These are phyloP conservation scores for Chlorocebus sabaeus DNA, from an alignment of 2,113 vertebrate genomes.

Conservation along the genomic window DNA sequence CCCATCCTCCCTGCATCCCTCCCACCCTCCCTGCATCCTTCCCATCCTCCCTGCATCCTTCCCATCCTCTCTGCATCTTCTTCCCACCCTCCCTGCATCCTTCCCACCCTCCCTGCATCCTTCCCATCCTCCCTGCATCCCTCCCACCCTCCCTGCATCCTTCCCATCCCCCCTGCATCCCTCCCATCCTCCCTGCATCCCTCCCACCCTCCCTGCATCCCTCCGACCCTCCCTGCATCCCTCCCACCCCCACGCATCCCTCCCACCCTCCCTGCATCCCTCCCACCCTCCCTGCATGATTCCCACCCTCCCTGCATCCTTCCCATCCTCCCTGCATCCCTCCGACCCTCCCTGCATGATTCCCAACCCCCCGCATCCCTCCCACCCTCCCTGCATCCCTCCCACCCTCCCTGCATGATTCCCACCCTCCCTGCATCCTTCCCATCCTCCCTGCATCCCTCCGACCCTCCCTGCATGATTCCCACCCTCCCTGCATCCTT, in stretches of 20 bases:
- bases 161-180: not conserved
- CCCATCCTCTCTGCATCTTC: too few relatives aligned
- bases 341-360: too few relatives aligned
- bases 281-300: not conserved
- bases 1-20: not conserved
- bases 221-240: too few relatives aligned
- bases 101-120: too few relatives aligned
- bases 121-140: not conserved
- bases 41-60: too few relatives aligned
- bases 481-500: too few relatives aligned
- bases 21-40: not conserved
- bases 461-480: not conserved
- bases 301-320: not conserved
- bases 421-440: too few relatives aligned
- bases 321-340: not conserved
- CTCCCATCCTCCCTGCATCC: not conserved
- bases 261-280: not conserved
- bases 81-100: too few relatives aligned
- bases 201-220: too few relatives aligned
- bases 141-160: not conserved
- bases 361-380: too few relatives aligned
- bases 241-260: too few relatives aligned
- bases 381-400: too few relatives aligned
- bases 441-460: not conserved
- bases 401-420: not conserved